phyloP scores from a whole-genome alignment of 2,888 invertebrate species.

The Arrhopalites spinosus region DNA sequence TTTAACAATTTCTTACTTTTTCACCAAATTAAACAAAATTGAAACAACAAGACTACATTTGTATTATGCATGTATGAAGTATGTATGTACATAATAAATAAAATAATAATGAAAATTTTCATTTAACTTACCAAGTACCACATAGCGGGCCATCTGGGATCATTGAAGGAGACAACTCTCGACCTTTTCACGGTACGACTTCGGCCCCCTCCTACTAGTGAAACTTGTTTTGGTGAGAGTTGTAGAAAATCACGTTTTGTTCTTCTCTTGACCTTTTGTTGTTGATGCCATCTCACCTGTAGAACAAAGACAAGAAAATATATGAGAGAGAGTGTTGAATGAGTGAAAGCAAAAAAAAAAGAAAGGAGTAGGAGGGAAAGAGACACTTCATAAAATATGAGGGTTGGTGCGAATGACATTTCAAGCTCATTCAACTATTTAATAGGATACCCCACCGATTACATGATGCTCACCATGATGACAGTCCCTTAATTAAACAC shows the following conservation, averaged over 20 bases:
- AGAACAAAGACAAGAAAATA: slow-evolving; percentile 29
- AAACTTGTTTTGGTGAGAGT: slow-evolving; percentile 20
- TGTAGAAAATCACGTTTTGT: slow-evolving; percentile 60
- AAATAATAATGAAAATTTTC: neutral
- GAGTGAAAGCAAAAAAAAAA: slow-evolving; percentile 1
- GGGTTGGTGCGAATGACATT: slow-evolving; percentile 10
- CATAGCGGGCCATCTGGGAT: slow-evolving; percentile 93
- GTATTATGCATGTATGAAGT: no score
- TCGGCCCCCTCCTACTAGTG: slow-evolving; percentile 24
- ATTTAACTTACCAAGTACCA: slow-evolving; percentile 89
- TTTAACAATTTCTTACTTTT: no score
- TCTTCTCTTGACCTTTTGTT: slow-evolving; percentile 61
- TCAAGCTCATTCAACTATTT: slow-evolving; percentile 20
- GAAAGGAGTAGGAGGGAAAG: neutral
- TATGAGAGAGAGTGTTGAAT: neutral
- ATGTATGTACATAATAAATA: slow-evolving; percentile 2
- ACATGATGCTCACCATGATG: no score
- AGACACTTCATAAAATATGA: neutral
- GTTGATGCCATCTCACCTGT: slow-evolving; percentile 62
- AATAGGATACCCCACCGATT: slow-evolving; percentile 22
- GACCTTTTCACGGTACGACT: slow-evolving; percentile 42
- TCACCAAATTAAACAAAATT: no score
- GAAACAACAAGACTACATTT: no score
- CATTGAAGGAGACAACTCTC: slow-evolving; percentile 65
- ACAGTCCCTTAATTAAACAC: no score